Conservation (phyloP, 2,797 vertebrate species). For the Spondyliosoma cantharus region DNA sequence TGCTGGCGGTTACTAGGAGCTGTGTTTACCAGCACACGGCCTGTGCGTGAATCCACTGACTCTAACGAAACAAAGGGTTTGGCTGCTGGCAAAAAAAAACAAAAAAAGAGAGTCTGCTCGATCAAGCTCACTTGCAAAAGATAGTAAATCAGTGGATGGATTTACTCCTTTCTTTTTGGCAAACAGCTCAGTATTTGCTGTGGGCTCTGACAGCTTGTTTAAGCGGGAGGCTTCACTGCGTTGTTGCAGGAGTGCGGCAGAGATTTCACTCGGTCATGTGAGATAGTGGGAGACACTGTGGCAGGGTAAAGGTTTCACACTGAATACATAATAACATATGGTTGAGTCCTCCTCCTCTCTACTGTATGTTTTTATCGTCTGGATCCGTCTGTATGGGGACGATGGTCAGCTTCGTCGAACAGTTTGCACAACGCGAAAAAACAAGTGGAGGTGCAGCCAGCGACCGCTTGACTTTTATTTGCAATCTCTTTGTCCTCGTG, state of each 20-base stretch:
- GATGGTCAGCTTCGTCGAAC: conserved; percentile 20
- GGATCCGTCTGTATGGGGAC: conserved; percentile 25
- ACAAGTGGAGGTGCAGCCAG: conserved; percentile 35
- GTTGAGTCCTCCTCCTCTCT: conserved; percentile 57
- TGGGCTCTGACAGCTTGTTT: conserved; percentile 19
- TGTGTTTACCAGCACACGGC: conserved; percentile 14
- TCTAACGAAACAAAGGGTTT: background rate
- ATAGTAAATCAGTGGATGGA: background rate
- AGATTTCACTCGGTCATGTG: conserved; percentile 30
- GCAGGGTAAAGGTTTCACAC: conserved; percentile 20
- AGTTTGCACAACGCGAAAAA: conserved; percentile 36
- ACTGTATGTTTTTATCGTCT: conserved; percentile 50
- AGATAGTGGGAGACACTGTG: conserved; percentile 51
- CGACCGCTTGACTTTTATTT: conserved; percentile 31
- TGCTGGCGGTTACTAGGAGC: background rate
- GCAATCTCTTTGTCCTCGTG: background rate
- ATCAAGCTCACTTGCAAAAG: background rate
- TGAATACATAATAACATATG: conserved; percentile 55
- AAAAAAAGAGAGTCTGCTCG: background rate
- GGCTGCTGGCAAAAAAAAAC: background rate
- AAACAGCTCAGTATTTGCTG: background rate
- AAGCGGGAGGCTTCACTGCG: conserved; percentile 13
- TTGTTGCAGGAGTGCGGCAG: background rate
- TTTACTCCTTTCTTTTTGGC: too few species aligned
- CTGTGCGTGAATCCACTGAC: background rate